Percentiles rank a stretch among this genome's conserved stretches.
Conservation (phyloP, 2,888 invertebrate genomes). For the Spialia ferax region DNA sequence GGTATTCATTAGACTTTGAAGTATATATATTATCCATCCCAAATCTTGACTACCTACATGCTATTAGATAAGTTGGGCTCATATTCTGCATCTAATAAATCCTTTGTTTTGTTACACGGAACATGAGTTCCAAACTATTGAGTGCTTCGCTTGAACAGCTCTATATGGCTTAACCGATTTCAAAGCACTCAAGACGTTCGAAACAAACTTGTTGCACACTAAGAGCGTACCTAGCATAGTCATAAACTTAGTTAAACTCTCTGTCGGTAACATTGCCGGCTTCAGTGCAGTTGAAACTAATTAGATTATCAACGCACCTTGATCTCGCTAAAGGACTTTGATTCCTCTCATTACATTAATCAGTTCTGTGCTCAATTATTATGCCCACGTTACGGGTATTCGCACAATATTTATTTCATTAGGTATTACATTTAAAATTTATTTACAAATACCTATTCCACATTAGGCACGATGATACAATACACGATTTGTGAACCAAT, state of each 20-base stretch:
- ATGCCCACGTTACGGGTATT: background rate
- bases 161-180: conserved; percentile 74
- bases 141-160: conserved; percentile 59
- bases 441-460: too few species aligned
- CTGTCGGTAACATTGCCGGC: conserved; percentile 75
- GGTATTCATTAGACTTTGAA: conserved; percentile 23
- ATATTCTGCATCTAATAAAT: conserved; percentile 21
- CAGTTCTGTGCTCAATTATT: background rate
- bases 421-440: too few species aligned
- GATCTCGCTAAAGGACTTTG: conserved; percentile 73
- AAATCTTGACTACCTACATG: background rate
- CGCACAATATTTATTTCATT: too few species aligned
- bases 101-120: conserved; percentile 44
- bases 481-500: too few species aligned
- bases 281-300: conserved; percentile 79
- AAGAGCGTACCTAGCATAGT: conserved; percentile 79
- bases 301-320: conserved; percentile 84
- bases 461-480: too few species aligned
- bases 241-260: conserved; percentile 83
- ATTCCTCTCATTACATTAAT: conserved; percentile 72
- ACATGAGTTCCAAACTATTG: conserved; percentile 59
- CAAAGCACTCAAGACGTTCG: conserved; percentile 80
- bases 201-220: conserved; percentile 82
- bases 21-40: background rate
- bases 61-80: conserved; percentile 26